Conservation (phyloP, 1,140 invertebrate genomes). For the Lucilia sericata region DNA sequence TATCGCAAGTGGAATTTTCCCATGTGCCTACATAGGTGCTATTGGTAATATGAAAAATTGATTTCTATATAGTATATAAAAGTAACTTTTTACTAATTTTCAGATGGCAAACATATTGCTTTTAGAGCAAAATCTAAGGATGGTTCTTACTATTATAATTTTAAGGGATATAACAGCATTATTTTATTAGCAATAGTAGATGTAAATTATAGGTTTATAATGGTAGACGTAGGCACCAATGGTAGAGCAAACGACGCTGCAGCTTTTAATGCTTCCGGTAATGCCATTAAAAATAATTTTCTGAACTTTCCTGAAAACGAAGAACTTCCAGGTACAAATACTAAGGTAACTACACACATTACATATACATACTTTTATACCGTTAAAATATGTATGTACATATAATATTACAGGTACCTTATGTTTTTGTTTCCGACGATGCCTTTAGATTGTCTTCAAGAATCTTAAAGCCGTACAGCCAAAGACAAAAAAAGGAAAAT, state of each 20-base stretch:
- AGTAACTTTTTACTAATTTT: not conserved
- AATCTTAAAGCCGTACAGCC: not conserved
- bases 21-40: not conserved
- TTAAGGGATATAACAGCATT: slow-evolving; percentile 70
- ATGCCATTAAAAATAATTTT: not conserved
- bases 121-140: not conserved
- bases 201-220: slow-evolving; percentile 69
- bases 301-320: not conserved
- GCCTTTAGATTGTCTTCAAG: not conserved
- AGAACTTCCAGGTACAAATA: too few relatives aligned
- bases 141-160: slow-evolving; percentile 70
- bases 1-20: not conserved
- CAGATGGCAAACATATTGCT: not conserved
- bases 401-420: not conserved
- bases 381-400: not conserved
- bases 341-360: too few relatives aligned
- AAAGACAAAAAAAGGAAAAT: not conserved
- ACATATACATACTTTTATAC: too few relatives aligned
- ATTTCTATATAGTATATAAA: not conserved
- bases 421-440: not conserved
- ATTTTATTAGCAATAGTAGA: slow-evolving; percentile 69
- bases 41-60: not conserved
- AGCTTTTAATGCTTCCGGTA: not conserved
- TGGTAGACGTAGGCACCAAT: slow-evolving; percentile 67
- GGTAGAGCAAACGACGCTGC: slow-evolving; percentile 66